Base-by-base conservation (phyloP, 2,113 vertebrate genomes). In the Uropsilus gracilis region DNA sequence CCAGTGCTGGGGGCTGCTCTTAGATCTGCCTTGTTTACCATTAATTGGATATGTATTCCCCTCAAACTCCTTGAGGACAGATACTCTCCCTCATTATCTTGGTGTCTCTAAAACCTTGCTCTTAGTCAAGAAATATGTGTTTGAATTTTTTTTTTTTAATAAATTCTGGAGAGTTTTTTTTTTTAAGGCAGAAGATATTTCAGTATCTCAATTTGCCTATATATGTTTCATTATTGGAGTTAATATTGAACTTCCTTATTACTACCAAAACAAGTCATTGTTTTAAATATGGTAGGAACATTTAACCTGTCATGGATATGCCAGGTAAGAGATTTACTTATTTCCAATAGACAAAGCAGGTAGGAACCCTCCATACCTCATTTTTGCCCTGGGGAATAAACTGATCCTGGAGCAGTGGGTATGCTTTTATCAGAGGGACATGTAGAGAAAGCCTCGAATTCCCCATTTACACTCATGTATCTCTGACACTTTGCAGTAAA, bases 61-160 rank as follows among this genome's bases (percentile, higher is more conserved):
- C 73, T 89, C 68, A 81, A 77, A 48, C 89, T 89, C 89, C 91
- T 92, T 28, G 26, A 91, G 91, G 86, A 68, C 32, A 0, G 30
- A 71, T 91, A 22, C 42, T 57, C 75, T 83, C 32, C 78, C 91
- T 94, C 75, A 57, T 97, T 94, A 94, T 95, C 63, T 90, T 86
- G 69, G 55, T 86, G 44, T 96, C 69, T 96, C 57, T 90, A 80
- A 95, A 93, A 80, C 48, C 30, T 92, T 75, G 34, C 16, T 83
- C 71, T 77, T 68, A 69, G 64, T 89, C 73, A 94, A 86, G 72
- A 94, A 92, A 82, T 85, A 34, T 24, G 64, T 86, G 16, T 73
- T 88, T 90, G 37, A 69, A 85, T 95, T 78, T 30, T 20, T 78
- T 30, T 20, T 69, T 48, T 84, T 59, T 28, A 5, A 20, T 44